phyloP scores from a whole-genome alignment of 2,888 invertebrate genomes.

The Antitype chi region DNA sequence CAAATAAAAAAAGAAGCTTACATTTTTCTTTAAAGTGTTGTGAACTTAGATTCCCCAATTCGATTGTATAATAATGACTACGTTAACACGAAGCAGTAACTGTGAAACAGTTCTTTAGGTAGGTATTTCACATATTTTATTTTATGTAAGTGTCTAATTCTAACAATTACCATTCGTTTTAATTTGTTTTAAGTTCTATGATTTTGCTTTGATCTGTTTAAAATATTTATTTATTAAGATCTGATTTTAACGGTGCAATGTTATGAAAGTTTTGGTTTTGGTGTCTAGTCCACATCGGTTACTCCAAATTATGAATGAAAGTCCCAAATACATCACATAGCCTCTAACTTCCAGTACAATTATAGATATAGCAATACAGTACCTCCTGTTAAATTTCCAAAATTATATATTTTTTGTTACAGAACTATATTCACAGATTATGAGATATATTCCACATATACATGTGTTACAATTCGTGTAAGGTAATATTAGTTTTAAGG shows the following conservation, averaged over 20 bases:
- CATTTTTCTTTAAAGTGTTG: slow-evolving; percentile 77
- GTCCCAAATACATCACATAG: slow-evolving; percentile 79
- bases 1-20: slow-evolving; percentile 58
- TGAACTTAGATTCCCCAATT: slow-evolving; percentile 82
- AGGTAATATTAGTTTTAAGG: slow-evolving; percentile 82
- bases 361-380: slow-evolving; percentile 75
- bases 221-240: slow-evolving; percentile 83
- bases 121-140: slow-evolving; percentile 85
- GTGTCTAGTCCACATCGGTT: slow-evolving; percentile 71
- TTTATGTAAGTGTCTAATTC: slow-evolving; percentile 85
- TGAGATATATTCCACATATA: slow-evolving; percentile 78
- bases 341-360: slow-evolving; percentile 83
- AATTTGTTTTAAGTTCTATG: slow-evolving; percentile 84
- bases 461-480: slow-evolving; percentile 78
- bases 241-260: slow-evolving; percentile 84
- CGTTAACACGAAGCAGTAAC: slow-evolving; percentile 78
- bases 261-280: slow-evolving; percentile 64
- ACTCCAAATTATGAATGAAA: slow-evolving; percentile 66
- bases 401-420: slow-evolving; percentile 84
- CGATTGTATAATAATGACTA: slow-evolving; percentile 69
- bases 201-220: slow-evolving; percentile 90
- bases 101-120: slow-evolving; percentile 87
- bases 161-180: slow-evolving; percentile 87
- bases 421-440: slow-evolving; percentile 82
- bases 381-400: slow-evolving; percentile 88